Evolutionary conservation across 2,888 invertebrate species (phyloP).

Genomic region (Drosophila kuntzei): DNA sequence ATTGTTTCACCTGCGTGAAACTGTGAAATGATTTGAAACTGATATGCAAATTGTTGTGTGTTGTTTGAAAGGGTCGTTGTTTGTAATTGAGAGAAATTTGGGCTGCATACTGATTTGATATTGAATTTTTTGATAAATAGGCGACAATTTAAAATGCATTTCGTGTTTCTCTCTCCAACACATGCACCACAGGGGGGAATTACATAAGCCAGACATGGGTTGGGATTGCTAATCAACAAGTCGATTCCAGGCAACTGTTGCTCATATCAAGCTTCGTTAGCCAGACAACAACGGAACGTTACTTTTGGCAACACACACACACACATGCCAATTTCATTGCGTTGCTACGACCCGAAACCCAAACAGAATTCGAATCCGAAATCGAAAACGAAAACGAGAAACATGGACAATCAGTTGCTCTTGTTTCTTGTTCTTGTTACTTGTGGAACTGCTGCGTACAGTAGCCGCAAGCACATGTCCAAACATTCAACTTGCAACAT

Average conservation of each 20-base stretch:
- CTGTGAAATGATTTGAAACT: conserved; percentile 65
- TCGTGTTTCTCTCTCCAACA: conserved; percentile 1
- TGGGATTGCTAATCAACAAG: conserved; percentile 28
- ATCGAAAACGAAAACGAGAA: conserved; percentile 6
- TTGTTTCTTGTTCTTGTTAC: conserved; percentile 22
- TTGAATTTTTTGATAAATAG: conserved; percentile 51
- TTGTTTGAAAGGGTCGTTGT: neutral
- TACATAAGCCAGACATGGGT: conserved; percentile 31
- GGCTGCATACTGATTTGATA: conserved; percentile 27
- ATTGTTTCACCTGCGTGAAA: conserved; percentile 51
- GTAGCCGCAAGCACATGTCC: conserved; percentile 74
- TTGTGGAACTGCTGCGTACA: conserved; percentile 42
- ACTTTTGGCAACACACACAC: conserved; percentile 8
- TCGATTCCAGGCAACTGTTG: conserved; percentile 22
- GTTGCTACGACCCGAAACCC: conserved; percentile 11
- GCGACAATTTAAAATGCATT: conserved; percentile 39
- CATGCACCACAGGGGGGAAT: conserved; percentile 4
- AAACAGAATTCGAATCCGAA: conserved; percentile 10
- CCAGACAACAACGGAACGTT: conserved; percentile 16
- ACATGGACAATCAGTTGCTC: conserved; percentile 35
- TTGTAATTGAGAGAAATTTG: conserved; percentile 56
- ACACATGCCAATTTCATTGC: conserved; percentile 14
- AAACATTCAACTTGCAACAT: conserved; percentile 39
- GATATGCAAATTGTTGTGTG: conserved; percentile 69
- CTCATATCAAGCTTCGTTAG: conserved; percentile 53